Conservation (phyloP, 1,140 invertebrate species). For the Chionoecetes opilio region DNA sequence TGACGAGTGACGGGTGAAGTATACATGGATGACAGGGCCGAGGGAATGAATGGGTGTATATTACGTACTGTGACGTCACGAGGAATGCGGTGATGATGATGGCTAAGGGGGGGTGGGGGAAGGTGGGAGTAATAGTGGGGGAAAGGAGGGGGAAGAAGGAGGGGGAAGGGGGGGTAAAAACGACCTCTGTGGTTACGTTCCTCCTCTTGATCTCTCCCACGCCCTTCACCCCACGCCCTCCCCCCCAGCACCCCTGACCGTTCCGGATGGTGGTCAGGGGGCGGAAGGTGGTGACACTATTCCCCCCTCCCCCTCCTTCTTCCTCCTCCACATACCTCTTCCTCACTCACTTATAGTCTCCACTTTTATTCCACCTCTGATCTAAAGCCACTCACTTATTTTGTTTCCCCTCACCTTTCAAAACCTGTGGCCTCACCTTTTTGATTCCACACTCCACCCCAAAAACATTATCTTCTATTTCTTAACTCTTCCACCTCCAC, state of each 20-base stretch:
- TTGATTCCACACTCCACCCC: too few species aligned
- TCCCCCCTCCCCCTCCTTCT: not conserved
- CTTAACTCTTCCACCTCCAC: not conserved
- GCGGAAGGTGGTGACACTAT: not conserved
- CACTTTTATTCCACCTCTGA: not conserved
- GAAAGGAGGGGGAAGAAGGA: not conserved
- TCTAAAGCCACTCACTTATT: not conserved
- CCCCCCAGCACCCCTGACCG: not conserved
- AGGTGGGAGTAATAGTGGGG: not conserved
- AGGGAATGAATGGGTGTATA: not conserved
- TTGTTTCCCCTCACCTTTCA: not conserved
- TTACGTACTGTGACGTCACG: not conserved
- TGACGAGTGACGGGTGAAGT: too few species aligned
- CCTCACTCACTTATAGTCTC: not conserved
- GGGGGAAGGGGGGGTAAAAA: not conserved
- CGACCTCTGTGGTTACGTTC: constrained; percentile 2
- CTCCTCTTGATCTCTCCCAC: not conserved
- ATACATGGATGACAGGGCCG: not conserved
- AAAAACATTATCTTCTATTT: too few species aligned
- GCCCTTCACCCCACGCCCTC: not conserved
- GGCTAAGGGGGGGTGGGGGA: not conserved
- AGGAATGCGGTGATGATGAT: not conserved
- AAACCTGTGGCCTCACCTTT: too few species aligned
- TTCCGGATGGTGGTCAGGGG: constrained; percentile 14
- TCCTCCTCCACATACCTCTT: not conserved